phyloP scores from a whole-genome alignment of 1,140 invertebrate species.

The Yoshiicerus persimilis region DNA sequence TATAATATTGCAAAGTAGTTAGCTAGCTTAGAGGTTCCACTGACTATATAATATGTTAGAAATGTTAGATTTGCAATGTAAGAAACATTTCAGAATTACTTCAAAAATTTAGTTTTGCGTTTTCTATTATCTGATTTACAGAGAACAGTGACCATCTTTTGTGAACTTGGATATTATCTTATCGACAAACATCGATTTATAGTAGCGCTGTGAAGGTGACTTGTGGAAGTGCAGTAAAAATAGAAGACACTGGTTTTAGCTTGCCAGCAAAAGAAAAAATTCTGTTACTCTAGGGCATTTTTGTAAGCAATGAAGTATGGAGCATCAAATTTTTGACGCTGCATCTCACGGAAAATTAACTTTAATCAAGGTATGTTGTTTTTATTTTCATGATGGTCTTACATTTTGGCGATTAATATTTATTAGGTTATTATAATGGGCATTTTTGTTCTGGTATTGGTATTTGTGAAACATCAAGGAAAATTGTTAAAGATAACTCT shows the following conservation, averaged over 20 bases:
- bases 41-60: too few species aligned
- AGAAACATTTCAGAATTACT: too few species aligned
- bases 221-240: not conserved
- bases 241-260: not conserved
- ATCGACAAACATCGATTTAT: not conserved
- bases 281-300: not conserved
- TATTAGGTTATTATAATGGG: too few species aligned
- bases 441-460: too few species aligned
- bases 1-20: too few species aligned
- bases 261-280: not conserved
- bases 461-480: too few species aligned
- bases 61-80: too few species aligned
- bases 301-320: constrained; percentile 47
- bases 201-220: not conserved
- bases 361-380: constrained; percentile 41
- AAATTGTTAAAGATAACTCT: too few species aligned
- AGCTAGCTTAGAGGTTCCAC: too few species aligned
- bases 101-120: not conserved
- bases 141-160: not conserved
- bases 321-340: constrained; percentile 50
- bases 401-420: too few species aligned
- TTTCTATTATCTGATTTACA: not conserved
- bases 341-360: constrained; percentile 49
- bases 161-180: not conserved
- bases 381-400: too few species aligned